Conservation (phyloP, 1,140 invertebrate species). For the Octopus sinensis region DNA sequence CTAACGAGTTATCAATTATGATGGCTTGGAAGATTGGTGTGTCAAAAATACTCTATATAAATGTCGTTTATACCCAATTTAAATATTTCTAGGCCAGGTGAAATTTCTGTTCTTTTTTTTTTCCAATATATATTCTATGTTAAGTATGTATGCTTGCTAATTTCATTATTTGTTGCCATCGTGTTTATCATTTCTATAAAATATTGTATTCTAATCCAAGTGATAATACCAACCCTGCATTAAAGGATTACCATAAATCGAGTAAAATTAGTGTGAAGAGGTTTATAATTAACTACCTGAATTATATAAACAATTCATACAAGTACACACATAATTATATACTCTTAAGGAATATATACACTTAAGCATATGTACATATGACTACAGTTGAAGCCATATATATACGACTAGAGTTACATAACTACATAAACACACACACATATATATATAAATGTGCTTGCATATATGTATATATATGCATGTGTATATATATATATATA, state of each 20-base stretch:
- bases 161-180: too few species aligned
- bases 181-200: too few species aligned
- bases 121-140: too few species aligned
- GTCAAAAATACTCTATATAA: too few species aligned
- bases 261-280: not conserved
- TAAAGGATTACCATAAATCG: not conserved
- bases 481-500: slow-evolving; percentile 3
- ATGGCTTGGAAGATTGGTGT: too few species aligned
- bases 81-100: too few species aligned
- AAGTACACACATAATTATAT: not conserved
- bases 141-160: too few species aligned
- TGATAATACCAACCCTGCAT: not conserved
- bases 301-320: too few species aligned
- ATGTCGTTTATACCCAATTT: too few species aligned
- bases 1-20: too few species aligned
- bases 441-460: not conserved
- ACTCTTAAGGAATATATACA: not conserved
- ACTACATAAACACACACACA: slow-evolving; percentile 13
- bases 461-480: not conserved
- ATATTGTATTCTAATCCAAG: too few species aligned
- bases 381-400: not conserved
- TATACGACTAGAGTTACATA: not conserved
- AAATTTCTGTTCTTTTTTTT: too few species aligned
- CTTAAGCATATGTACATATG: not conserved
- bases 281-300: not conserved